Evolutionary conservation across 1,140 invertebrate genomes (phyloP).

Genomic region (Brachionus calyciflorus): DNA sequence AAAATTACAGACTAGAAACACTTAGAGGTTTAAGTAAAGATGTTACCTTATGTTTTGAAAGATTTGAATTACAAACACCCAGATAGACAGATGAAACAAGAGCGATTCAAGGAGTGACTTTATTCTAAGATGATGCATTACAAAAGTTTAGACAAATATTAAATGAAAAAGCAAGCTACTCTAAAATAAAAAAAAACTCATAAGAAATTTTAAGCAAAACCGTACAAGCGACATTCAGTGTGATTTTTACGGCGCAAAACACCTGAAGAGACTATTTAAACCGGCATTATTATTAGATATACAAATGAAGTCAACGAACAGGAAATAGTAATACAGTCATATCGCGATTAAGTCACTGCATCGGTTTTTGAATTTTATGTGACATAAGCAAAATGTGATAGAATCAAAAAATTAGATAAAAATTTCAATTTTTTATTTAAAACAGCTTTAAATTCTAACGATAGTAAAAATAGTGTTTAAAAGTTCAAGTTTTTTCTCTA

Average conservation of each 20-base stretch:
- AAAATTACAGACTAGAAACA: slow-evolving; percentile 1
- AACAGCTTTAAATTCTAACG: no score
- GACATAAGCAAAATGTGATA: no score
- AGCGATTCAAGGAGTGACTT: background rate
- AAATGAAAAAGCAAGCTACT: background rate
- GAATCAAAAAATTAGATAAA: no score
- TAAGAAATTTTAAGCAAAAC: slow-evolving; percentile 13
- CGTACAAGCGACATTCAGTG: background rate
- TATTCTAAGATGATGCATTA: background rate
- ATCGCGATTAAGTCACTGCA: no score
- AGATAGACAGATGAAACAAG: slow-evolving; percentile 17
- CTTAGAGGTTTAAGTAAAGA: background rate
- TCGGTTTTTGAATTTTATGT: no score
- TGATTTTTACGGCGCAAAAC: slow-evolving; percentile 16
- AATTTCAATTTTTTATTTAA: no score
- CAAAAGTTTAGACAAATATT: slow-evolving; percentile 6
- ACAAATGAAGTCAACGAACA: background rate
- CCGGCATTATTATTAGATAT: background rate
- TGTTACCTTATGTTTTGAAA: background rate
- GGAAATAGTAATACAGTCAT: background rate
- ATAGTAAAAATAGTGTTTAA: no score
- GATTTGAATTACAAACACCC: no score
- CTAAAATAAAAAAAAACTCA: background rate
- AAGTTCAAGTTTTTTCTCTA: no score
- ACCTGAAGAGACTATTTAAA: slow-evolving; percentile 12